Base-by-base conservation (phyloP, 2,888 invertebrate genomes). In the Melanargia galathea region DNA sequence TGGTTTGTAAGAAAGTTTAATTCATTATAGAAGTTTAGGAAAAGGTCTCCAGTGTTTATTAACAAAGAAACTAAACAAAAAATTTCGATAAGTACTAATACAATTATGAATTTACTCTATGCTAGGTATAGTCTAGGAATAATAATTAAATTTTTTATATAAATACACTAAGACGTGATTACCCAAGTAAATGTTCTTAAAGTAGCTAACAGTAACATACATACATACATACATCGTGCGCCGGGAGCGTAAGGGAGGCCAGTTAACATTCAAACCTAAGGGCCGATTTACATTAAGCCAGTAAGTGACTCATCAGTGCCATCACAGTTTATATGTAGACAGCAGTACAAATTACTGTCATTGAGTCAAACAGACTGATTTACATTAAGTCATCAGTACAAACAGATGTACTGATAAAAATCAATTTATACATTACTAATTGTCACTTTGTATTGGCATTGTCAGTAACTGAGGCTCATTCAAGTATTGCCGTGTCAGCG, bases 51-150 rank as follows among this genome's bases (percentile, higher is more conserved):
- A 87, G 89, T 85, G 83, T 20, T 26, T 83, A 83, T 84, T 81
- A 90, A 89, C 89, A 90, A 88, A 87, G 82, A 85, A 82, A 78
- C 78, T 81, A 86, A 90, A 89, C 88, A 90, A 90, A 87, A 86
- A 87, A 90, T 90, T 90, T 90, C 86, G 90, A 86, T 90, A 91
- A 86, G 87, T 87, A 91, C 89, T 90, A 90, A 90, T 87, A 88
- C 84, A 5, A 43, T 18, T 46, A 86, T 83, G 86, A 86, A 84
- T 86, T 86, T 84, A 88, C 81, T 71, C 88, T 90, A 90, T 84
- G 79, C 90, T 90, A 89, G 89, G 85, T 87, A 84, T 82, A 90
- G 87, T 89, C 89, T 90, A 90, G 84, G 82, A 82, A 82, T 56
- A 82, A 82, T 56, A 56, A 56, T 87, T 83, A 90, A 90, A 90